phyloP scores from a whole-genome alignment of 1,140 invertebrate genomes.

The Zelostemma sp. region DNA sequence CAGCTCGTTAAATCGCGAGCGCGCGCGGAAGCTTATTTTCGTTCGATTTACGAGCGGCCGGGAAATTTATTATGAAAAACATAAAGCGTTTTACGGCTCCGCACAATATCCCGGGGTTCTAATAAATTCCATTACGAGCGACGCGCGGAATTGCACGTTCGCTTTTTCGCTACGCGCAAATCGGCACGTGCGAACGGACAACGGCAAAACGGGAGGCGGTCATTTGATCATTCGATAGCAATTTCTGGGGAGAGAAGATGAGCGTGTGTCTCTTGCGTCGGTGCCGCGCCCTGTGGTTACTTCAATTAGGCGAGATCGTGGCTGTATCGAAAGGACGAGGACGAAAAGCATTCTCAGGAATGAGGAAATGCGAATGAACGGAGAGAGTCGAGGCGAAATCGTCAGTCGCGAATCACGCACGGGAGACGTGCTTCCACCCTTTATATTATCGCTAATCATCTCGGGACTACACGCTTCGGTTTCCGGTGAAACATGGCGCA shows the following conservation, averaged over 20 bases:
- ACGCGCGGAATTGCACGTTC: slow-evolving; percentile 4
- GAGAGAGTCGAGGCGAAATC: slow-evolving; percentile 23
- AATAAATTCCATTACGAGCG: slow-evolving; percentile 33
- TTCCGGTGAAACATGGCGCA: not conserved
- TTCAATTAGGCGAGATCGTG: slow-evolving; percentile 68
- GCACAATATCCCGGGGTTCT: not conserved
- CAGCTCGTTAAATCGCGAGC: no score
- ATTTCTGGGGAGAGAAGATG: slow-evolving; percentile 40
- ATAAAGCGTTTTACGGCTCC: no score
- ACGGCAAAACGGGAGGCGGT: slow-evolving; percentile 61
- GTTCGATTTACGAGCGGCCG: no score
- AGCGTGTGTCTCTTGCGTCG: slow-evolving; percentile 38
- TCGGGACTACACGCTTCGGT: slow-evolving; percentile 31
- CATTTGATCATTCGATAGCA: slow-evolving; percentile 61
- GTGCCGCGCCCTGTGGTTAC: slow-evolving; percentile 65
- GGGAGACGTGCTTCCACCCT: slow-evolving; percentile 56
- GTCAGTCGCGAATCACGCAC: slow-evolving; percentile 50
- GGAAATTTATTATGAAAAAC: no score
- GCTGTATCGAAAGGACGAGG: slow-evolving; percentile 43
- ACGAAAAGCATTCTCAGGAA: slow-evolving; percentile 5
- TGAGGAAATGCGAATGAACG: slow-evolving; percentile 27
- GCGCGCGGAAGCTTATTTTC: no score
- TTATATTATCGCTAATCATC: slow-evolving; percentile 66
- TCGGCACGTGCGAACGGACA: slow-evolving; percentile 64
- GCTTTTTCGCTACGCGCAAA: slow-evolving; percentile 27